Percentiles rank a stretch among this genome's conserved stretches.
Conservation (phyloP, 37 sponge, comb jelly and placozoan species). For the Spongilla lacustris region DNA sequence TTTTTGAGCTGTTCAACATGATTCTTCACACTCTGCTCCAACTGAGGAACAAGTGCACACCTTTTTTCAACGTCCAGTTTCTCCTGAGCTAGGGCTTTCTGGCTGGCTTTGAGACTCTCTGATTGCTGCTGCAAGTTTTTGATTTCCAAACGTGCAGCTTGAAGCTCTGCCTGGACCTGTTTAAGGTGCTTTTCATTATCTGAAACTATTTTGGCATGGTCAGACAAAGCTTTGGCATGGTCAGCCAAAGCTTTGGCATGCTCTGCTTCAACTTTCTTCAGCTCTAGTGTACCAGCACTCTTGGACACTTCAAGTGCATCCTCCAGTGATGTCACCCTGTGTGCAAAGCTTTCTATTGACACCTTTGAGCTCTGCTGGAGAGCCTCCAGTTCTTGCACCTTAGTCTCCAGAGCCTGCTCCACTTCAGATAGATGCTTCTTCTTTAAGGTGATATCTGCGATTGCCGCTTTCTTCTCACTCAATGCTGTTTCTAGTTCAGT, state of each 20-base stretch:
- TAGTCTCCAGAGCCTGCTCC: background rate
- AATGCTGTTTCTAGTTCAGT: slow-evolving; percentile 1
- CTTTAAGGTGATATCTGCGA: background rate
- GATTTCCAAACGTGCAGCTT: background rate
- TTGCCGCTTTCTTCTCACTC: background rate
- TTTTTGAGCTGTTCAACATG: slow-evolving; percentile 5
- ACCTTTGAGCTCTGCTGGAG: background rate
- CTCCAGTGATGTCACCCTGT: background rate
- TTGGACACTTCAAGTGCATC: background rate
- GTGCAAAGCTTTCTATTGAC: background rate
- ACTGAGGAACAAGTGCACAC: background rate
- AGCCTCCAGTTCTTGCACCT: slow-evolving; percentile 5
- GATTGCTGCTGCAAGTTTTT: background rate
- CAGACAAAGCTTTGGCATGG: background rate
- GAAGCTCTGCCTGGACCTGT: background rate
- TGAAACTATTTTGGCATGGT: background rate
- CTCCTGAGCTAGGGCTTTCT: background rate
- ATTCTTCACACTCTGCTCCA: background rate
- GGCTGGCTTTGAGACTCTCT: background rate
- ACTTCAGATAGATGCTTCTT: background rate
- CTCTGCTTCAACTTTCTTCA: background rate
- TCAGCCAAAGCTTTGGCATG: background rate
- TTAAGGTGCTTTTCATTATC: background rate
- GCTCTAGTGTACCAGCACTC: background rate
- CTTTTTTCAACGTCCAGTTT: background rate